Evolutionary conservation across 2,113 vertebrate genomes (phyloP), one percentile per base, ranked within the genome.

Genomic region (Xiphias gladius): DNA sequence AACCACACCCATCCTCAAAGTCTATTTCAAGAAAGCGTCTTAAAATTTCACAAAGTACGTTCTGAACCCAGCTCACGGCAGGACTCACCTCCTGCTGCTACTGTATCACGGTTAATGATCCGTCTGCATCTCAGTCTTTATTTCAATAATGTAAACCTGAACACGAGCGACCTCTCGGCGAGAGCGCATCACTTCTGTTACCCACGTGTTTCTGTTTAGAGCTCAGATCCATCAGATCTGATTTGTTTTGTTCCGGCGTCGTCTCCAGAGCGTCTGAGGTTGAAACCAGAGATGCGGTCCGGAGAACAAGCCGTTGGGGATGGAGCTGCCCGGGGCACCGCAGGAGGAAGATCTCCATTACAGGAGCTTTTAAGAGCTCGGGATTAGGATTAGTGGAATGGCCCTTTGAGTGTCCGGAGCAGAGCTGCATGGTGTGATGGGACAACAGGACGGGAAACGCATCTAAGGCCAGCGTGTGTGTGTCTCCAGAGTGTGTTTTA

Each of bases 321-420:
- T 24, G 35, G 35, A 20, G 64, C 43, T 13, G 58, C 85, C 90
- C 8, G 90, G 16, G 43, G 50, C 59, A 2, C 59, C 71, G 2
- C 70, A 1, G 50, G 73, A 85, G 69, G 37, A 73, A 48, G 35
- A 37, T 75, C 72, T 92, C 89, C 52, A 57, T 92, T 88, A 88
- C 91, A 88, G 37, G 82, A 80, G 86, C 89, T 87, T 89, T 92
- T 92, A 91, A 91, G 88, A 66, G 89, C 82, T 86, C 76, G 55
- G 87, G 83, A 83, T 63, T 58, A 76, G 84, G 91, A 92, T 92
- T 91, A 92, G 86, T 14, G 82, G 84, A 67, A 58, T 24, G 73
- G 63, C 13, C 84, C 82, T 89, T 88, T 79, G 85, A 85, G 85
- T 80, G 80, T 73, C 59, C 14, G 5, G 32, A 58, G 64, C 19